These are phyloP conservation scores for Apocrypta bakeri DNA, from an alignment of 1,140 invertebrate genomes.

Conservation along the genomic window DNA sequence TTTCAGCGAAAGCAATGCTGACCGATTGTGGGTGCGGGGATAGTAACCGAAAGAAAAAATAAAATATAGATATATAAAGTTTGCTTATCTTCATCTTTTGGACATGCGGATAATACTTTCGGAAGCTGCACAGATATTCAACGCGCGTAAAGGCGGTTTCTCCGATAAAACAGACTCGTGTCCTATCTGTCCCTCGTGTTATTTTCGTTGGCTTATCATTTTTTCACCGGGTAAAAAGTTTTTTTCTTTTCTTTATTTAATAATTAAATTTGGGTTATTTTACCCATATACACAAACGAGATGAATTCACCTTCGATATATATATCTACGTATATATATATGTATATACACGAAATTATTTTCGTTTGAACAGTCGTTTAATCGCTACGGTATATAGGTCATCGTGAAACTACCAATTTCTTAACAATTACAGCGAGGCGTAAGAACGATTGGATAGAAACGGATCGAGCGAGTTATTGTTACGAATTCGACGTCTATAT, in stretches of 20 bases:
- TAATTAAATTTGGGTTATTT: too few relatives aligned
- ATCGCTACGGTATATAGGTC: not conserved
- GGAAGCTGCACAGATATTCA: not conserved
- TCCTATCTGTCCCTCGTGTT: conserved; percentile 22
- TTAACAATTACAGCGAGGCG: conserved; percentile 2
- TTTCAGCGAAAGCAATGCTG: conserved; percentile 5
- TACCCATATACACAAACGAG: too few relatives aligned
- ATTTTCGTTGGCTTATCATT: not conserved
- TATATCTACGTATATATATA: too few relatives aligned
- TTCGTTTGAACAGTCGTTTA: not conserved
- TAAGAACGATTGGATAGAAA: conserved; percentile 28
- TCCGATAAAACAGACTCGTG: conserved; percentile 19
- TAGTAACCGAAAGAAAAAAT: too few relatives aligned
- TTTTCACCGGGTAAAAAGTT: not conserved
- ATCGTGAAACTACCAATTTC: not conserved
- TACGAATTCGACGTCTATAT: conserved; percentile 3
- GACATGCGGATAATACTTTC: not conserved
- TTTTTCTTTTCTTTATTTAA: too few relatives aligned
- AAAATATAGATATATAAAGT: not conserved
- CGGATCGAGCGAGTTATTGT: not conserved
- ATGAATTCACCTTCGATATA: too few relatives aligned
- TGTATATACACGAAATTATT: too few relatives aligned
- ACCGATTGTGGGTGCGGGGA: too few relatives aligned
- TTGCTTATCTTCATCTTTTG: conserved; percentile 20
- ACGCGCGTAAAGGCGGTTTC: not conserved